phyloP scores from a whole-genome alignment of 2,113 vertebrate species.

The Tachysurus fulvidraco region DNA sequence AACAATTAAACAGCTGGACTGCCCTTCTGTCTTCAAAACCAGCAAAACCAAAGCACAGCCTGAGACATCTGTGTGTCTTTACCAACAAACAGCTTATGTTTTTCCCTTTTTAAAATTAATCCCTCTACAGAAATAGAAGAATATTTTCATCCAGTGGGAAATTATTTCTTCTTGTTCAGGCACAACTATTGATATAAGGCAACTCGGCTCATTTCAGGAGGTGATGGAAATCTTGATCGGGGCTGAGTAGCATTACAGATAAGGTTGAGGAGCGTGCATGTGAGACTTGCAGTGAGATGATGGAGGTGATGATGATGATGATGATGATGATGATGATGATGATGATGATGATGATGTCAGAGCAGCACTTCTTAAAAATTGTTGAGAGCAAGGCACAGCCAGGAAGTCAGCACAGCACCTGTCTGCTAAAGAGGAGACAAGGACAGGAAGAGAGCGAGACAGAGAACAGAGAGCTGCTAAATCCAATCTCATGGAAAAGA shows the following conservation, averaged over 20 bases:
- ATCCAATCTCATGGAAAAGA: not conserved
- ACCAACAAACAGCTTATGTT: not conserved
- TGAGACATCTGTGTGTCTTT: not conserved
- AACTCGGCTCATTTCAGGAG: not conserved
- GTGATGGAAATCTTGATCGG: not conserved
- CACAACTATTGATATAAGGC: conserved; percentile 33
- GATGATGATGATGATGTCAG: not conserved
- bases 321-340: too few relatives aligned
- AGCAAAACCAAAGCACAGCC: not conserved
- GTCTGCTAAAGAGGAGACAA: conserved; percentile 21
- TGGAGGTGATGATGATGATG: not conserved
- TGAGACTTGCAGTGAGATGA: not conserved
- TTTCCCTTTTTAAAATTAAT: not conserved
- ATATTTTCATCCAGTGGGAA: conserved; percentile 12
- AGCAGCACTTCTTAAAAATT: not conserved
- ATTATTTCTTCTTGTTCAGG: conserved; percentile 9
- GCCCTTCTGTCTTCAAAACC: not conserved
- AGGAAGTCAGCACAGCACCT: conserved; percentile 26
- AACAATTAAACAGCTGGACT: not conserved
- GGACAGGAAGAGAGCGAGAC: conserved; percentile 21
- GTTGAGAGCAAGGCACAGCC: not conserved
- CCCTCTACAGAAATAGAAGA: not conserved
- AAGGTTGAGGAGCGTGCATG: not conserved
- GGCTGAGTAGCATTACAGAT: not conserved
- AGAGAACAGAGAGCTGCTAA: conserved; percentile 20